Evolutionary conservation across 2,113 vertebrate species (phyloP), one percentile per base, ranked within the genome.

Genomic region (Vombatus ursinus): DNA sequence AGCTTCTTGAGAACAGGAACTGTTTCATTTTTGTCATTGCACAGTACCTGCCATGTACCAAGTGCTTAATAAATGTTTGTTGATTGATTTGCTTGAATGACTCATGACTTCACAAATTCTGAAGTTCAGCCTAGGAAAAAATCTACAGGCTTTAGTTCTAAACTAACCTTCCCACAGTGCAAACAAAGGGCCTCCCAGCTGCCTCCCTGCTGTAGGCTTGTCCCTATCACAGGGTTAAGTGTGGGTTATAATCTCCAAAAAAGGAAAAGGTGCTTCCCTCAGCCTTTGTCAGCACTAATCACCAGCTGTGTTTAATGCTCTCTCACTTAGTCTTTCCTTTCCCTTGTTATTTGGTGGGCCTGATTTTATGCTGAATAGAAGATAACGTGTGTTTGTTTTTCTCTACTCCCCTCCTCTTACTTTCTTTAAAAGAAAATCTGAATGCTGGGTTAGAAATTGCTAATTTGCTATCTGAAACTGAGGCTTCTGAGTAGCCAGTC

Each of bases 211-310:
- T 94, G 54, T 22, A 84, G 90, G 52, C 28, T 14, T 92, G 96
- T 93, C 92, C 92, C 25, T 51, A 57, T 53, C 54, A 49, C 50
- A 11, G 93, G 96, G 94, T 97, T 92, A 93, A 94, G 7, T 95
- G 91, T 68, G 90, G 95, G 93, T 96, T 96, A 77, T 92, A 77
- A 24, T 77, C 95, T 96, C 95, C 54, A 44, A 14, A 92, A 96
- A 26, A 96, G 90, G 84, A 96, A 97, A 95, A 97, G 97, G 96
- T 96, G 96, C 97, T 97, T 97, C 93, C 94, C 94, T 97, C 95
- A 96, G 96, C 97, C 95, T 97, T 96, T 52, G 93, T 97, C 95
- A 96, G 97, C 51, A 0, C 91, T 93, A 48, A 94, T 95, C 28
- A 19, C 95, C 96, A 96, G 96, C 97, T 97, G 96, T 96, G 93